Evolutionary conservation across 2,797 vertebrate genomes (phyloP), one percentile per base, ranked within the genome.

Genomic region (Pterois miles): DNA sequence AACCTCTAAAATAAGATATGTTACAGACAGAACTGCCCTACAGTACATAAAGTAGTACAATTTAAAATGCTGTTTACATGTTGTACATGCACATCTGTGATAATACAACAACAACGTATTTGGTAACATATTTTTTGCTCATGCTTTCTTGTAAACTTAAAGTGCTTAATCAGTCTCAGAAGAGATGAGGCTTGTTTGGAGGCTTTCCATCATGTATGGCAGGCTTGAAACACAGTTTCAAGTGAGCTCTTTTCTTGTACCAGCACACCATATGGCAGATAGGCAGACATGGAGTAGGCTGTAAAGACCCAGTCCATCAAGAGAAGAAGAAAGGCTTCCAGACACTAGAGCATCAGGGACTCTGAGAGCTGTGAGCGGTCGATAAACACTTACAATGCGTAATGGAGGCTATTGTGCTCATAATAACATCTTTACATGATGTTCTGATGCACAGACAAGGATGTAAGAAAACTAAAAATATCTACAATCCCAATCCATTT

Each of bases 231-330:
- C 67, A 65, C 22, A 69, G 71, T 80, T 84, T 83, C 48, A 54
- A 76, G 67, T 59, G 73, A 64, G 27, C 73, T 76, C 59, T 67
- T 78, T 84, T 88, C 57, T 80, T 87, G 76, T 53, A 78, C 50
- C 73, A 78, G 90, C 71, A 46, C 89, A 88, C 86, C 95, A 96
- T 96, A 96, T 96, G 95, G 95, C 87, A 92, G 92, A 94, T 92
- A 91, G 94, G 92, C 84, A 53, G 80, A 75, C 18, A n/a, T 71
- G 56, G 62, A 86, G 75, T 60, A 53, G 68, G 78, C 69, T 83
- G 82, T 75, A 81, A 81, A 84, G 84, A 82, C 9, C 65, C 81
- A 78, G 85, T 91, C 84, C 84, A 89, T 93, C 89, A 93, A 92
- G 83, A 73, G 76, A 54, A 90, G 86, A 92, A 86, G 86, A 92